A percentile compares a stretch with the other conserved stretches of the same genome.
Conservation (phyloP, 2,888 invertebrate species). For the Temnothorax ravouxi region DNA sequence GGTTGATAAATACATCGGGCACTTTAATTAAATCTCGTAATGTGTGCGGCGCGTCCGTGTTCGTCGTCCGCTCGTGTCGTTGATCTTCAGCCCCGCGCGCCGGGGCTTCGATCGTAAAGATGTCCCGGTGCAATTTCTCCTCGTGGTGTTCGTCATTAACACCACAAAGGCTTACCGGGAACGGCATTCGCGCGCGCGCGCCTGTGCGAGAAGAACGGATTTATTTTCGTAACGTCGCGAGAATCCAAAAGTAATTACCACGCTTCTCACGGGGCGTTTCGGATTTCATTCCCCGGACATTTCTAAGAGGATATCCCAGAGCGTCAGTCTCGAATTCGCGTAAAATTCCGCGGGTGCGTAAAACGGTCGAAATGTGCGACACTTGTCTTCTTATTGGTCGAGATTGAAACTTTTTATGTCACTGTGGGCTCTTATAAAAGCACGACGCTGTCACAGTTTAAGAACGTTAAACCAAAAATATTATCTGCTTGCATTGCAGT, state of each 20-base stretch:
- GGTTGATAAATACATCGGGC: slow-evolving; percentile 38
- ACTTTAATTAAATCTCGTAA: slow-evolving; percentile 46
- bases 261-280: slow-evolving; percentile 22
- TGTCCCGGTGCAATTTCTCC: slow-evolving; percentile 43
- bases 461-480: neutral
- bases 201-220: slow-evolving; percentile 13
- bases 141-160: slow-evolving; percentile 44
- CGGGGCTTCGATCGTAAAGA: slow-evolving; percentile 43
- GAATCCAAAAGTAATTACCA: slow-evolving; percentile 43
- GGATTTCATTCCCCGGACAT: slow-evolving; percentile 16
- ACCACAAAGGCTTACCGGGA: slow-evolving; percentile 41
- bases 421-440: neutral
- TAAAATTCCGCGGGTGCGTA: neutral
- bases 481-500: neutral
- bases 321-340: neutral
- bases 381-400: slow-evolving; percentile 3
- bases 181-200: slow-evolving; percentile 9
- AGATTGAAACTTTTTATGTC: neutral
- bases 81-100: slow-evolving; percentile 23
- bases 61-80: slow-evolving; percentile 17
- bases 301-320: neutral
- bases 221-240: slow-evolving; percentile 44
- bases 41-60: slow-evolving; percentile 23
- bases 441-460: neutral
- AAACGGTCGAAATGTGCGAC: neutral